Conservation (phyloP, 2,113 vertebrate species). For the Syrmaticus mikado region DNA sequence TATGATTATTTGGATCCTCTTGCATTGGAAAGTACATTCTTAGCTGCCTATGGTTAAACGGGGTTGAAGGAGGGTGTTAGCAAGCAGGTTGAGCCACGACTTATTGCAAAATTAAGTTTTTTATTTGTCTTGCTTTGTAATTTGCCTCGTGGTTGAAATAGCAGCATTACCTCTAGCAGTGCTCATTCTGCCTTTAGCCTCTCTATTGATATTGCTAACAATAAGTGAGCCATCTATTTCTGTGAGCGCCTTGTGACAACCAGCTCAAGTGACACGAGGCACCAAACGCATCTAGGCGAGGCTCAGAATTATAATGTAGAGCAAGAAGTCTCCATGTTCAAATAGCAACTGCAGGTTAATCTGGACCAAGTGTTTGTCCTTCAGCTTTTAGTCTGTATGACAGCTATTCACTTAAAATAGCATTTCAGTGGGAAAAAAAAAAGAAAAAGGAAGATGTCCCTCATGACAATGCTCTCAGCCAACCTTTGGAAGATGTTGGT, state of each 20-base stretch:
- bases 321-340: neutral
- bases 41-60: neutral
- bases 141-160: neutral
- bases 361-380: neutral
- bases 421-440: neutral
- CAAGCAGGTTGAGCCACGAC: too few relatives aligned
- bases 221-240: constrained; percentile 49
- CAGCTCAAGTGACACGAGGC: neutral
- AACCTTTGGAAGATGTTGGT: neutral
- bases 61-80: neutral
- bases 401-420: constrained; percentile 30
- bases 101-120: neutral
- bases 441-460: neutral
- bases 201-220: constrained; percentile 43
- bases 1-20: neutral
- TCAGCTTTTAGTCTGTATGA: constrained; percentile 6
- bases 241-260: constrained; percentile 48
- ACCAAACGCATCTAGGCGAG: constrained; percentile 24
- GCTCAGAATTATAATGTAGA: constrained; percentile 41
- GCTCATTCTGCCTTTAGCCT: neutral
- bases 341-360: neutral
- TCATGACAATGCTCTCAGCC: neutral
- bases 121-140: neutral
- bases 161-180: neutral
- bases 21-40: neutral